Evolutionary conservation across 2,888 invertebrate species (phyloP).

Genomic region (Phragmatobia fuliginosa): DNA sequence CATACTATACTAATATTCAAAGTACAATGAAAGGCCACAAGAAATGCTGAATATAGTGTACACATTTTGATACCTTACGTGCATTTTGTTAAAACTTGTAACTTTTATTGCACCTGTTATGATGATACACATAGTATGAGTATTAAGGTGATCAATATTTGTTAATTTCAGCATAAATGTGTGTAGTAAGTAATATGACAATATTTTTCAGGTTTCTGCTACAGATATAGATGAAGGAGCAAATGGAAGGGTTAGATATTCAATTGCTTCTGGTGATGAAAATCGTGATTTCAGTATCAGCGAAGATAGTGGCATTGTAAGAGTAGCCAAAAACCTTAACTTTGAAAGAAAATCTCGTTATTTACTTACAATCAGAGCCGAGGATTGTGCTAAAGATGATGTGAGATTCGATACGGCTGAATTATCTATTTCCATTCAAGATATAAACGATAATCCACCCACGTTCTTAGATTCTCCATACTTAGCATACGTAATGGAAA

Average conservation of each 20-base stretch:
- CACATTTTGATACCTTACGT: not conserved
- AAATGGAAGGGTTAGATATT: constrained; percentile 97
- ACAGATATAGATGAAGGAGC: constrained; percentile 95
- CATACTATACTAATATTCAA: too few species aligned
- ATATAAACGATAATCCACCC: constrained; percentile 97
- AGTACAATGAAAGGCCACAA: not conserved
- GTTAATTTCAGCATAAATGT: not conserved
- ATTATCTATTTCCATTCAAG: constrained; percentile 93
- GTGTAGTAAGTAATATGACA: not conserved
- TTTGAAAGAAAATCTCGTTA: constrained; percentile 96
- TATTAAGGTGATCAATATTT: too few species aligned
- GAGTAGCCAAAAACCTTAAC: constrained; percentile 97
- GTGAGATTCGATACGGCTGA: constrained; percentile 92
- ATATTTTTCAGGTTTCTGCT: constrained; percentile 90
- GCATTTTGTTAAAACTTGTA: not conserved
- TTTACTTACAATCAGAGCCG: constrained; percentile 93
- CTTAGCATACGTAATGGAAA: constrained; percentile 97
- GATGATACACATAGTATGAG: too few species aligned
- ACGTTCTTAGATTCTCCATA: constrained; percentile 98
- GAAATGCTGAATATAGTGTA: not conserved
- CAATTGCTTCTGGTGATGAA: constrained; percentile 95
- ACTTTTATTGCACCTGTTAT: too few species aligned
- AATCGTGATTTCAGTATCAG: constrained; percentile 97
- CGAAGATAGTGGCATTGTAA: constrained; percentile 95
- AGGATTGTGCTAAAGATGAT: constrained; percentile 93